Base-by-base conservation (phyloP, 2,888 invertebrate species). In the Brachyopa scutellaris region DNA sequence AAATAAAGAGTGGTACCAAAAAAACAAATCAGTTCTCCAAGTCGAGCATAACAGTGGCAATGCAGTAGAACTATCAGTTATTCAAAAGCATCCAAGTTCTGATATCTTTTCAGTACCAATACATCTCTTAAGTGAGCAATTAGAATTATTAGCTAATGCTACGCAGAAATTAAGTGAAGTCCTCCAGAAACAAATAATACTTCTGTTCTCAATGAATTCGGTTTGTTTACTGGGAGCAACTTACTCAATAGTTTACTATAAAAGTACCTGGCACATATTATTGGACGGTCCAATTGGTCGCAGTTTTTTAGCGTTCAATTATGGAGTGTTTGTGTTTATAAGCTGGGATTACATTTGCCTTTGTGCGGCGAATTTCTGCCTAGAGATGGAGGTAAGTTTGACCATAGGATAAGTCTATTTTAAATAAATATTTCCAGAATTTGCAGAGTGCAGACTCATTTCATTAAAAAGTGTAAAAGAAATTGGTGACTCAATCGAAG, bases 161-260 rank as follows among this genome's bases (percentile, higher is more conserved):
- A 57, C 69, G 2, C 84, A 85, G 8, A 31, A 15, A 0, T 7
- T 87, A 1, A 85, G 86, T 31, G 9, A 31, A 0, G 64, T 84
- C 8, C 23, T 88, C 38, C 86, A 87, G 13, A 80, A 78, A 1
- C 88, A 88, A 4, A 26, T 89, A 33, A 1, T 53, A 2, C 66
- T 90, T 15, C 66, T 88, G 11, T 57, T 87, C 0, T 26, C 36
- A 7, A 49, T 90, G 40, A 89, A 89, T 72, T 85, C 78, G 1
- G 86, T 87, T 33, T 87, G 89, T n/a, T 76, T 89, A 4, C 73
- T 89, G 17, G 86, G 86, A 13, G 90, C 87, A 1, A 66, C 84
- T 2, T 87, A 88, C 49, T 42, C 84, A 6, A 64, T 80, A n/a
- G 76, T 87, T 3, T 87, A 88, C 69, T 89, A 86, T 36, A 57